Conservation (phyloP, 2,888 invertebrate species). For the Microctonus brassicae region DNA sequence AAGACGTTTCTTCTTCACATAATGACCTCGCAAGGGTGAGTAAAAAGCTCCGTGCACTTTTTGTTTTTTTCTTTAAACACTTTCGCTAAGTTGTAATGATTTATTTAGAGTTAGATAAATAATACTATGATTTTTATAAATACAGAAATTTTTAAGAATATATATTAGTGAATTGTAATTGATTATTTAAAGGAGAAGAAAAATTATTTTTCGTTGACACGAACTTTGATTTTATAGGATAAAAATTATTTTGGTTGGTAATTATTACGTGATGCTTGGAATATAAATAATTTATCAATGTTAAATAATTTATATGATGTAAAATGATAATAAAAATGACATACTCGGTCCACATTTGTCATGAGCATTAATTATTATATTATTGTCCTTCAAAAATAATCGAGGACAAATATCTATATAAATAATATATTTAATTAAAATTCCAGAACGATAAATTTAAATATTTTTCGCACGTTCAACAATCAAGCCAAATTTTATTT, state of each 20-base stretch:
- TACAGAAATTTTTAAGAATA: too few species aligned
- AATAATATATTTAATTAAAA: conserved; percentile 4
- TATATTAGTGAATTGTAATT: too few species aligned
- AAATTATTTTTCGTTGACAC: neutral
- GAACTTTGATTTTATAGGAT: too few species aligned
- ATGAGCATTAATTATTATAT: neutral
- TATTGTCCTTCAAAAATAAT: conserved; percentile 34
- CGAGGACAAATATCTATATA: conserved; percentile 33
- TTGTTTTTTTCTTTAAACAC: neutral
- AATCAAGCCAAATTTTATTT: conserved; percentile 18
- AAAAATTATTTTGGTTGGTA: too few species aligned
- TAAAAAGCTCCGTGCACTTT: neutral
- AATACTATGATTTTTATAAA: too few species aligned
- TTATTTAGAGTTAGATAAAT: too few species aligned
- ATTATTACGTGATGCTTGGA: too few species aligned
- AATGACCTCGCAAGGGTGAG: conserved; percentile 32
- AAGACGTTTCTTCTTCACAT: neutral
- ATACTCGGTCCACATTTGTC: conserved; percentile 12
- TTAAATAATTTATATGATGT: neutral
- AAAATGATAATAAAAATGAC: conserved; percentile 9
- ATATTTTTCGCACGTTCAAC: conserved; percentile 30
- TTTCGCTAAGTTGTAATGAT: neutral
- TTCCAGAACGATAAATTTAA: neutral
- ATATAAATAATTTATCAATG: neutral
- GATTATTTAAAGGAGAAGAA: too few species aligned